A percentile compares a stretch with the other conserved stretches of the same genome.
phyloP scores from a whole-genome alignment of 2,113 vertebrate genomes.

The Nettapus auritus region DNA sequence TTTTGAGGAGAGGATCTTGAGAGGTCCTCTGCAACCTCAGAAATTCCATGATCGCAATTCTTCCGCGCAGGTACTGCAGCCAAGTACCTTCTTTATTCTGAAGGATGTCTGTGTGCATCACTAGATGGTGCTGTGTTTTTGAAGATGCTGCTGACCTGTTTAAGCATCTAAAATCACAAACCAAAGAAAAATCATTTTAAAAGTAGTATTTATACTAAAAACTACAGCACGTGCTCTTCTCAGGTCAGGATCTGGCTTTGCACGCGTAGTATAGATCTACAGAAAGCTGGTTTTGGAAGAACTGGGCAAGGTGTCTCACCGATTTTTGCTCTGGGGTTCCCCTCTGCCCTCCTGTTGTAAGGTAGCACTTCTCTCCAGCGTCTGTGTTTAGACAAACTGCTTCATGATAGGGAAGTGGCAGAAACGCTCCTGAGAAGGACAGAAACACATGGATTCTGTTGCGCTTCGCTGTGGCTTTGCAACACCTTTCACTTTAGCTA shows the following conservation, averaged over 20 bases:
- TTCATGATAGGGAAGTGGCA: neutral
- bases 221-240: neutral
- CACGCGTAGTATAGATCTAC: neutral
- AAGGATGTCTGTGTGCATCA: neutral
- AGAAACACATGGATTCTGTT: neutral
- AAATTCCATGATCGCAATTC: neutral
- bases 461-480: neutral
- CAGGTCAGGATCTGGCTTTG: neutral
- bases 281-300: neutral
- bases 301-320: neutral
- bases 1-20: neutral
- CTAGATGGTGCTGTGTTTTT: conserved; percentile 52
- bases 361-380: neutral
- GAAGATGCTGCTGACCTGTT: neutral
- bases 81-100: neutral
- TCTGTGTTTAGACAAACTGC: neutral
- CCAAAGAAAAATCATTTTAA: neutral
- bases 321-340: neutral
- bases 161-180: neutral
- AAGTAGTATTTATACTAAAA: neutral
- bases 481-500: neutral
- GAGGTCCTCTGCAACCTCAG: neutral
- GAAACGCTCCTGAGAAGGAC: neutral
- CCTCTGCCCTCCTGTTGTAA: neutral
- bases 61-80: neutral